A percentile compares a stretch with the other conserved stretches of the same genome.
phyloP scores from a whole-genome alignment of 2,113 vertebrate species.

The Gymnarchus niloticus region DNA sequence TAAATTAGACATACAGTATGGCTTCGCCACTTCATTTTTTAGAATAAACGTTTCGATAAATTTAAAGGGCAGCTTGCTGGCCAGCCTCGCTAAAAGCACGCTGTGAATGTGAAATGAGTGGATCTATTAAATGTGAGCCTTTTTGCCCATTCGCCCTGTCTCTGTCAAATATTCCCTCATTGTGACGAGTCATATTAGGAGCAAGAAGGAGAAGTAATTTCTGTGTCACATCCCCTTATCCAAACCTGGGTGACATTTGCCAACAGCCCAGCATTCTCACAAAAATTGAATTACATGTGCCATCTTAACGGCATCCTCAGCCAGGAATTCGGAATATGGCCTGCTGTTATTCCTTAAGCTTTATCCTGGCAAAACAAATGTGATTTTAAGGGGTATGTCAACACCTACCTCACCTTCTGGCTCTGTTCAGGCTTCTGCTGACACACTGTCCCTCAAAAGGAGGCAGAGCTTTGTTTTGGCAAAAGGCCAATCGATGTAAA shows the following conservation, averaged over 20 bases:
- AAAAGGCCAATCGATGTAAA: conserved; percentile 41
- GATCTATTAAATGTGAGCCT: conserved; percentile 57
- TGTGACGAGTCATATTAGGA: conserved; percentile 64
- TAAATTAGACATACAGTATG: no score
- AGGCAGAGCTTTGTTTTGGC: conserved; percentile 43
- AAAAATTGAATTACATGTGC: conserved; percentile 66
- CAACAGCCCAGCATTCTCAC: conserved; percentile 53
- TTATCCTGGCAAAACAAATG: conserved; percentile 39
- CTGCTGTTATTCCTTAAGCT: conserved; percentile 36
- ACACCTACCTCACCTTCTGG: conserved; percentile 57
- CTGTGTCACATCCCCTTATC: conserved; percentile 67
- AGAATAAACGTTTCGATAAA: conserved; percentile 3
- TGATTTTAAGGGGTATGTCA: conserved; percentile 59
- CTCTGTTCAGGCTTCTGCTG: conserved; percentile 41
- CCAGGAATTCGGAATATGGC: conserved; percentile 57
- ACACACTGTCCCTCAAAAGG: conserved; percentile 33
- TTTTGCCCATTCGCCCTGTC: conserved; percentile 55
- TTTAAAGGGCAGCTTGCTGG: conserved; percentile 42
- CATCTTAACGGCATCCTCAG: conserved; percentile 60
- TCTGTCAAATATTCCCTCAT: conserved; percentile 54
- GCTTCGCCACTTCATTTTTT: neutral
- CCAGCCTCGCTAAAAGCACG: neutral
- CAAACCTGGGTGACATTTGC: conserved; percentile 53
- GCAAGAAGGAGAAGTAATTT: conserved; percentile 64
- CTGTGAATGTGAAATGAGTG: neutral